phyloP scores from a whole-genome alignment of 2,113 vertebrate genomes.

The Lepidothrix coronata region DNA sequence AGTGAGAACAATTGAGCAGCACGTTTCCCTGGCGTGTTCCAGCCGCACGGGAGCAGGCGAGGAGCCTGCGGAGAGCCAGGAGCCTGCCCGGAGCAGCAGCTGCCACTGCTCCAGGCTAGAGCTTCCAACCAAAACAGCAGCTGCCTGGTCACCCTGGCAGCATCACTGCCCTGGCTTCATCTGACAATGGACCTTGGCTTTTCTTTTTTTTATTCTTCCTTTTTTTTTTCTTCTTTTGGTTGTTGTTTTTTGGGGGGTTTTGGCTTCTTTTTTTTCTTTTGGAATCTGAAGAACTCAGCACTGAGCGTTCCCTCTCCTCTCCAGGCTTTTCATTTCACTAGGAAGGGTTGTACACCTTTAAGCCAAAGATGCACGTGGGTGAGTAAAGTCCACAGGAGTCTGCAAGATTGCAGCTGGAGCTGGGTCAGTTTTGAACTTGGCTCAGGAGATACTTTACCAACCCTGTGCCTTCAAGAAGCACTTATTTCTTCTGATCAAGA shows the following conservation, averaged over 20 bases:
- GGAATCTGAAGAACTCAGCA: background rate
- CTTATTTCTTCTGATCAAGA: background rate
- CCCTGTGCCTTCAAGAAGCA: background rate
- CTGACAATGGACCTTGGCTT: background rate
- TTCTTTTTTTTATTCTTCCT: background rate
- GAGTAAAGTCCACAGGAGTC: background rate
- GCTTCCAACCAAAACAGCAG: background rate
- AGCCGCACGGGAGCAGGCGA: accelerated
- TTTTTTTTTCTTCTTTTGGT: background rate
- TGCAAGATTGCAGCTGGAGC: background rate
- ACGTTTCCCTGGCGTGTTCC: accelerated
- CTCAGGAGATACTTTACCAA: background rate
- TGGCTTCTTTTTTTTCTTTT: background rate
- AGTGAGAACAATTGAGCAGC: background rate
- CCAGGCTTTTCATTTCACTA: background rate
- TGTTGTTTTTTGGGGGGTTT: background rate
- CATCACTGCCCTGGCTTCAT: background rate
- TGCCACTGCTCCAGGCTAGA: background rate
- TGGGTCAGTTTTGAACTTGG: background rate
- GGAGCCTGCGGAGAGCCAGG: background rate
- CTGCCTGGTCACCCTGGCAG: background rate
- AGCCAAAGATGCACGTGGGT: background rate
- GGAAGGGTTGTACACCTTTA: background rate
- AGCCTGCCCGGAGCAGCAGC: background rate
- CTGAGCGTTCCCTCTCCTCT: background rate